Conservation (phyloP, 1,140 invertebrate species). For the Diorhabda sublineata region DNA sequence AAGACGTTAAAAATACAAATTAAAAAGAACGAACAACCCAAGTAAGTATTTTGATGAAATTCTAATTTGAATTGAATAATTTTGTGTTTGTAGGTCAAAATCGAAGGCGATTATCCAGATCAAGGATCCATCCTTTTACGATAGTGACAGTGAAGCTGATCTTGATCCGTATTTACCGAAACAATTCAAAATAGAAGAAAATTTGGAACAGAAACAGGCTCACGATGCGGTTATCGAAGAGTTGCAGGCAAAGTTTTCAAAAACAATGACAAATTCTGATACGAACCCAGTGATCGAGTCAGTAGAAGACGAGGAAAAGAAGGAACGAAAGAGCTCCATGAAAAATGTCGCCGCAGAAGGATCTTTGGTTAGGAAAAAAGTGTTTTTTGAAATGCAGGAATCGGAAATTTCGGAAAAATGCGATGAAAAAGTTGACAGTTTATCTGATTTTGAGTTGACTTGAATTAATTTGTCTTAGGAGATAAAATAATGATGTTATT, state of each 20-base stretch:
- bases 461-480: background rate
- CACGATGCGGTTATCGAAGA: slow-evolving; percentile 26
- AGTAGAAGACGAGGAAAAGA: slow-evolving; percentile 21
- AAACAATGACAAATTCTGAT: slow-evolving; percentile 12
- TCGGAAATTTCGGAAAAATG: background rate
- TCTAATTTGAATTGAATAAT: background rate
- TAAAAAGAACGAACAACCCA: slow-evolving; percentile 8
- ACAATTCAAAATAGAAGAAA: background rate
- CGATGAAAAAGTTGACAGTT: background rate
- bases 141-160: slow-evolving; percentile 32
- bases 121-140: slow-evolving; percentile 32
- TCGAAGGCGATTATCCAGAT: slow-evolving; percentile 19
- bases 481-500: background rate
- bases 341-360: slow-evolving; percentile 33
- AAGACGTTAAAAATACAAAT: slow-evolving; percentile 11
- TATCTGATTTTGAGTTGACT: background rate
- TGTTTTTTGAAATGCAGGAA: slow-evolving; percentile 39
- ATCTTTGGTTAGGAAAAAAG: slow-evolving; percentile 40
- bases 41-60: background rate
- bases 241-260: slow-evolving; percentile 19
- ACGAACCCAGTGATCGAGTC: background rate
- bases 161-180: background rate
- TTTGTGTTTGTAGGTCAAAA: slow-evolving; percentile 5
- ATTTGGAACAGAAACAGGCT: slow-evolving; percentile 1
- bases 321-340: slow-evolving; percentile 29